phyloP scores from a whole-genome alignment of 2,113 vertebrate genomes.

The Eubucco bourcierii region DNA sequence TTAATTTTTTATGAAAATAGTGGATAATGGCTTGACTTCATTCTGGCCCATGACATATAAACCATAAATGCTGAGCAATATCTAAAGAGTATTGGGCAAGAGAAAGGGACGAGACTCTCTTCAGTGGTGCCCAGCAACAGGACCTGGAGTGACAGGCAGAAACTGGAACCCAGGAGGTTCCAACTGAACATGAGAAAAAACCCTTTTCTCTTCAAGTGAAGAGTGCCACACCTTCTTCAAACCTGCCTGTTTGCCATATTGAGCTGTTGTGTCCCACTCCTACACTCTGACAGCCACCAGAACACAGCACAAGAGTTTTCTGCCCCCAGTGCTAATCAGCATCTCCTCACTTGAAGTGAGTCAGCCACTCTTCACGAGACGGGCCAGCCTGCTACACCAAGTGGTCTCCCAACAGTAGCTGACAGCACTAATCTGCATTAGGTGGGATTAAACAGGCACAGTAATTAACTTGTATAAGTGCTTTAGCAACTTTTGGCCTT shows the following conservation, averaged over 20 bases:
- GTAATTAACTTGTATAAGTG: constrained; percentile 68
- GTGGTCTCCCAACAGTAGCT: background rate
- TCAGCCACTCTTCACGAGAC: background rate
- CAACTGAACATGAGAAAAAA: background rate
- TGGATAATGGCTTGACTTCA: background rate
- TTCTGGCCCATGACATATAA: background rate
- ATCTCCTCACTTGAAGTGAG: background rate
- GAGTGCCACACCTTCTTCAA: background rate
- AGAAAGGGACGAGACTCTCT: background rate
- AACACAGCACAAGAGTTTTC: background rate
- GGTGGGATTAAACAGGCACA: constrained; percentile 49
- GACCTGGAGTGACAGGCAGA: too few species aligned
- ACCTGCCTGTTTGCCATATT: background rate
- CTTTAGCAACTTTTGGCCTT: constrained; percentile 55
- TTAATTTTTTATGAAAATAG: background rate
- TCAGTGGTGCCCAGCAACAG: too few species aligned
- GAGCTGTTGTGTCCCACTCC: background rate
- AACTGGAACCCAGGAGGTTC: background rate
- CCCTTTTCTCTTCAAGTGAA: background rate
- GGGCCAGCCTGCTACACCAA: background rate
- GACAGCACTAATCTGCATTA: constrained; percentile 67
- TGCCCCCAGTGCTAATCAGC: background rate
- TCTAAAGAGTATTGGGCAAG: too few species aligned
- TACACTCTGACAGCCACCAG: background rate
- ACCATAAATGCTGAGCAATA: too few species aligned